Base-by-base conservation (phyloP, 1,140 invertebrate genomes). In the Platorchestia sp. region DNA sequence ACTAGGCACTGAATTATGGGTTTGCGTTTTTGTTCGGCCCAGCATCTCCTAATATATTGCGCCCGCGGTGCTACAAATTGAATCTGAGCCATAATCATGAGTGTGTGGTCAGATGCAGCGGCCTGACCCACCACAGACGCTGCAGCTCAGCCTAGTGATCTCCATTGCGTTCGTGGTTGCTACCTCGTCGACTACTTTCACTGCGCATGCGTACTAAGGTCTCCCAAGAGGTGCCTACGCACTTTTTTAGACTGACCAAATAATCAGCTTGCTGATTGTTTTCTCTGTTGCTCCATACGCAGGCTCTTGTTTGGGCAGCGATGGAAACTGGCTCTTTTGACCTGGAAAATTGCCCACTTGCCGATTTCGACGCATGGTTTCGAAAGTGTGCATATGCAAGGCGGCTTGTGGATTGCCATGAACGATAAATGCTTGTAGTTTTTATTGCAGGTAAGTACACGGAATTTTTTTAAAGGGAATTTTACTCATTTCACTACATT, bases 31-130 rank as follows among this genome's bases (percentile, higher is more conserved):
- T 93, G 91, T 40, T 41, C 43, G 43, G 45, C 43, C 87, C 43
- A 93, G 91, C 91, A 45, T 90, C 91, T 44, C 91, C 91, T 93
- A 93, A 93, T 93, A 93, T 93, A 93, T 45, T 44, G 45, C 43
- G 91, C 91, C 91, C 40, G 43, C 91, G 91, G 91, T 93, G 91
- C 91, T 93, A 93, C 91, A 93, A 93, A 93, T 93, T 93, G 91
- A 93, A 93, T 93, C 91, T 47, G 45, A 93, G 91, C 91, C 45
- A 93, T 93, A 93, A 93, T 93, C 91, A 93, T 45, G 43, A 93
- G 91, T 93, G 91, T 93, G 91, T 93, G 91, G 91, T 93, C 91
- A 47, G 91, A 42, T 93, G 91, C 91, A 93, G 91, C 45, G 41
- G 91, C 91, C 59, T 47, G 91, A 93, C 91, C 91, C 91, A 47